These are phyloP conservation scores for Aporophyla lueneburgensis DNA, from an alignment of 2,888 invertebrate species.

Conservation along the genomic window DNA sequence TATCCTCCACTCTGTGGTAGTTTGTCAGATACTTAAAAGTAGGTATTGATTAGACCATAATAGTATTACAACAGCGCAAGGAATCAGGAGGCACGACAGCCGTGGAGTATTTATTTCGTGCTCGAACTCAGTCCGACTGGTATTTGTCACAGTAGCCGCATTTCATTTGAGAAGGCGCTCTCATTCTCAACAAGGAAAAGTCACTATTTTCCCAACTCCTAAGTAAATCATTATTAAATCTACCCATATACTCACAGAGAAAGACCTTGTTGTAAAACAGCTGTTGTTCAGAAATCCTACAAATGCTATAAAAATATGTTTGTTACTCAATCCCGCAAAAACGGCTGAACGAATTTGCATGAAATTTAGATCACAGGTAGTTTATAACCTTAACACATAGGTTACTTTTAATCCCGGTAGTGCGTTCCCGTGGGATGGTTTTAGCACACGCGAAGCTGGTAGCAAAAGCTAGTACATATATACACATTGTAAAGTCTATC, in stretches of 20 bases:
- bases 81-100: background rate
- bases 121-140: background rate
- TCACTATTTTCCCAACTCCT: background rate
- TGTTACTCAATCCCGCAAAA: too few relatives aligned
- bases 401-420: too few relatives aligned
- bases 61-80: background rate
- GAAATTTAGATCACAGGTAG: too few relatives aligned
- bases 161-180: background rate
- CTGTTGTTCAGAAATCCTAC: background rate
- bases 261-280: background rate
- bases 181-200: background rate
- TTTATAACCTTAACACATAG: too few relatives aligned
- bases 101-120: background rate
- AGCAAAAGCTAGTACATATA: too few relatives aligned
- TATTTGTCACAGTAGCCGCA: background rate
- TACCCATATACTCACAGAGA: background rate
- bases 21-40: background rate
- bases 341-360: too few relatives aligned
- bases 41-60: background rate
- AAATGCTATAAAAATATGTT: background rate
- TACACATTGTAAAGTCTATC: too few relatives aligned
- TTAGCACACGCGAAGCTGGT: too few relatives aligned
- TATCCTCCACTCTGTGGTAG: too few relatives aligned
- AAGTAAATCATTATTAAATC: background rate
- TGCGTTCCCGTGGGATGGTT: too few relatives aligned